Conservation (phyloP, 2,797 vertebrate species). For the Sus cebifrons region DNA sequence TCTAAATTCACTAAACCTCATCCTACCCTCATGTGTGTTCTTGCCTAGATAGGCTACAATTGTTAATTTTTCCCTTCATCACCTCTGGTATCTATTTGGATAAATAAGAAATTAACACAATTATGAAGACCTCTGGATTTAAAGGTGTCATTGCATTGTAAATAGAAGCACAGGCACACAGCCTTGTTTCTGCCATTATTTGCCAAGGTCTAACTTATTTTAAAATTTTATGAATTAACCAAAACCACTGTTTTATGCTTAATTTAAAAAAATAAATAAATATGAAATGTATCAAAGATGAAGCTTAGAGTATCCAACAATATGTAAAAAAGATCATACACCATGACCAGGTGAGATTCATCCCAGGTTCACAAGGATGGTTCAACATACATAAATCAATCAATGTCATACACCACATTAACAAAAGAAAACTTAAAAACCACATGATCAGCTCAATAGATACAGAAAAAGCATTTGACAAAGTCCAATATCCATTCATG, state of each 20-base stretch:
- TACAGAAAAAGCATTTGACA: too few species aligned
- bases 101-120: neutral
- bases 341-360: too few species aligned
- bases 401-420: too few species aligned
- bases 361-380: too few species aligned
- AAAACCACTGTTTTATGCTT: neutral
- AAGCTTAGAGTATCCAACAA: neutral
- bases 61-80: neutral
- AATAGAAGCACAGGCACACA: neutral
- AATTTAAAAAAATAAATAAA: neutral
- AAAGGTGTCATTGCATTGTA: neutral
- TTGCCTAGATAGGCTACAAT: neutral
- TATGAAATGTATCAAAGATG: neutral
- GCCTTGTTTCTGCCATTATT: neutral
- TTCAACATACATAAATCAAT: too few species aligned
- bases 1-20: neutral
- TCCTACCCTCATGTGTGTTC: neutral
- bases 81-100: neutral
- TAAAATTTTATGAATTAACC: conserved; percentile 17
- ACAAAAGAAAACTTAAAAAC: too few species aligned
- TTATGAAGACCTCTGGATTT: neutral
- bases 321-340: too few species aligned
- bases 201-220: neutral
- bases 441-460: too few species aligned
- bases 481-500: too few species aligned